Conservation (phyloP, 2,888 invertebrate genomes). For the Andrena dorsata region DNA sequence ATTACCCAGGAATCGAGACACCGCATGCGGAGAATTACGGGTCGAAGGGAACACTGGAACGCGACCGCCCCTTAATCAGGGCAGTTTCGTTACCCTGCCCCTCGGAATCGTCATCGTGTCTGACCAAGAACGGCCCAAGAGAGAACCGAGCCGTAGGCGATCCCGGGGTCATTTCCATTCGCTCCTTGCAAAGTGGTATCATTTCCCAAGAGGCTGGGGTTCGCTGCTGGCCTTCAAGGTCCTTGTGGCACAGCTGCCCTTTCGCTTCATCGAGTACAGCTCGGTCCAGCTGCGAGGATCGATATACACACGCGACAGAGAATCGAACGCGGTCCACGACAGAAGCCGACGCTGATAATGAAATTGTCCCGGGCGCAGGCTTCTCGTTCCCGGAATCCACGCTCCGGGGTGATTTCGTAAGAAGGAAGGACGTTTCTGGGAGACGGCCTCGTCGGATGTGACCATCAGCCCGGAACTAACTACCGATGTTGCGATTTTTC, state of each 20-base stretch:
- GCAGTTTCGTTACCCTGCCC: constrained; percentile 57
- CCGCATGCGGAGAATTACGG: constrained; percentile 17
- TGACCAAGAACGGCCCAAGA: constrained; percentile 80
- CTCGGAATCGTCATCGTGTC: constrained; percentile 75
- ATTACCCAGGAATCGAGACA: constrained; percentile 28
- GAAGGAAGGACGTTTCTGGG: background rate
- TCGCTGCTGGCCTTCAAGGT: constrained; percentile 66
- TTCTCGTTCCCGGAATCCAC: constrained; percentile 1
- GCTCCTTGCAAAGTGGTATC: constrained; percentile 83
- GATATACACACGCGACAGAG: constrained; percentile 30
- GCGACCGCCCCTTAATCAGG: constrained; percentile 65
- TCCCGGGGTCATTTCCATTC: constrained; percentile 83
- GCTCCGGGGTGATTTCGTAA: background rate
- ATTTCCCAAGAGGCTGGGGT: constrained; percentile 82
- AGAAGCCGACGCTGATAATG: constrained; percentile 49
- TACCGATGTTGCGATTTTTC: constrained; percentile 81
- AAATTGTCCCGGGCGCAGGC: constrained; percentile 20
- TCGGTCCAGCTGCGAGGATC: constrained; percentile 47
- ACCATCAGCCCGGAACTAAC: constrained; percentile 82
- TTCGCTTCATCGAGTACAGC: constrained; percentile 63
- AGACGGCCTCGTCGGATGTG: constrained; percentile 76
- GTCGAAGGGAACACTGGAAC: constrained; percentile 22
- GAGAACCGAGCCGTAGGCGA: constrained; percentile 74
- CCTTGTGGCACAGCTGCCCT: constrained; percentile 72
- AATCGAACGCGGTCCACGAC: constrained; percentile 20